Evolutionary conservation across 2,888 invertebrate species (phyloP), one percentile per base, ranked within the genome.

Genomic region (Apamea crenata): DNA sequence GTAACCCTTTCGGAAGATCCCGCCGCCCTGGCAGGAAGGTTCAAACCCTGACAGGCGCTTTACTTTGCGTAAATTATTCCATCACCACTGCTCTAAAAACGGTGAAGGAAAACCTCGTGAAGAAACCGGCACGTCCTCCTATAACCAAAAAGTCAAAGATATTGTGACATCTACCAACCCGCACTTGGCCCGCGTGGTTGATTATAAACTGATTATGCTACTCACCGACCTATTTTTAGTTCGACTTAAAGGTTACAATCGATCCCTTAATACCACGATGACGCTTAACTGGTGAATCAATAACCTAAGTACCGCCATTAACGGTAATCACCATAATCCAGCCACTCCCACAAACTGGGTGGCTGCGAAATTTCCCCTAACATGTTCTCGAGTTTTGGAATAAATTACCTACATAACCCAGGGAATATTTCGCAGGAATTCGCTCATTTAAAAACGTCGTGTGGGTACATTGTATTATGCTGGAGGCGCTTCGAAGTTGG

Each of bases 351-450:
- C 77, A 77, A 78, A 71, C 53, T 14, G 53, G 67, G 56, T n/a
- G 74, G 65, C 70, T 76, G 77, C 70, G 74, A 85, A 78, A 70
- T 83, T 83, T 78, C 75, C 70, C 78, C 53, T 72, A 88, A 85
- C 81, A 88, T 82, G 67, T 82, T 84, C 79, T 77, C 36, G 73
- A 89, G 87, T 85, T 89, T 85, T 44, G 29, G 78, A 80, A 89
- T 88, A 87, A 87, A 89, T 89, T 89, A 88, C 68, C 66, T 75
- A 80, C 68, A 47, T 72, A 67, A 59, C 66, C 74, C 74, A 18
- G 10, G 44, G 70, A 68, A 80, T 77, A 75, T 87, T 72, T 74
- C 85, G 53, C 66, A 78, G 69, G 84, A 88, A 86, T 86, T 81
- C 68, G 67, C 53, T 86, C 66, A 70, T 85, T 82, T 76, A 76